Evolutionary conservation across 2,113 vertebrate genomes (phyloP).

Genomic region (Glaucomys volans): DNA sequence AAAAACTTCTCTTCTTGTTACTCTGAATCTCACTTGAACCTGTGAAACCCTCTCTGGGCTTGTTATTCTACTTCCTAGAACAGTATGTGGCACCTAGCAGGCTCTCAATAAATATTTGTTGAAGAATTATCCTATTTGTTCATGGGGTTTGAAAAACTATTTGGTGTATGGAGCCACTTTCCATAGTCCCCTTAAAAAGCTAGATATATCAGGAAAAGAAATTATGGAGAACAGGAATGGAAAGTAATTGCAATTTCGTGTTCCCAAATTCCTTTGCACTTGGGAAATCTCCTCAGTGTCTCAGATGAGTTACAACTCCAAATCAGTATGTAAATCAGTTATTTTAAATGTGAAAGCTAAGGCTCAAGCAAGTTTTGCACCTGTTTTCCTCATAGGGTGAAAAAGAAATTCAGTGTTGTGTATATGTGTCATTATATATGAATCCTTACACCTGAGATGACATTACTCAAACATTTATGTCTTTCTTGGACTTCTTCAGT

Average conservation of each 20-base stretch:
- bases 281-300: conserved; percentile 28
- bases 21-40: conserved; percentile 8
- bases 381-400: conserved; percentile 1
- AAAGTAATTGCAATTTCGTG: conserved; percentile 66
- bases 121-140: conserved; percentile 5
- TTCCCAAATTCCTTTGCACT: conserved; percentile 39
- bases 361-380: conserved; percentile 50
- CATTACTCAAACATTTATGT: conserved; percentile 43
- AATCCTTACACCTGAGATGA: conserved; percentile 17
- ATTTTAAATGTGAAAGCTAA: conserved; percentile 31
- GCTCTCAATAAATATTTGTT: conserved; percentile 17
- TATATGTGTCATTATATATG: conserved; percentile 1
- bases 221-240: conserved; percentile 50
- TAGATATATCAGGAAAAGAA: conserved; percentile 26
- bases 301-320: conserved; percentile 46
- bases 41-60: background rate
- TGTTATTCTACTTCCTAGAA: conserved; percentile 12
- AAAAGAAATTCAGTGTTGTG: conserved; percentile 8
- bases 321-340: conserved; percentile 53
- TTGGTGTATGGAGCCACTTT: background rate
- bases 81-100: background rate
- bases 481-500: conserved; percentile 45
- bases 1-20: conserved; percentile 22
- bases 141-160: conserved; percentile 31
- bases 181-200: conserved; percentile 18